Percentiles rank a stretch among this genome's conserved stretches.
phyloP scores from a whole-genome alignment of 92 coral and sea anemone genomes.

The Porites divaricata region DNA sequence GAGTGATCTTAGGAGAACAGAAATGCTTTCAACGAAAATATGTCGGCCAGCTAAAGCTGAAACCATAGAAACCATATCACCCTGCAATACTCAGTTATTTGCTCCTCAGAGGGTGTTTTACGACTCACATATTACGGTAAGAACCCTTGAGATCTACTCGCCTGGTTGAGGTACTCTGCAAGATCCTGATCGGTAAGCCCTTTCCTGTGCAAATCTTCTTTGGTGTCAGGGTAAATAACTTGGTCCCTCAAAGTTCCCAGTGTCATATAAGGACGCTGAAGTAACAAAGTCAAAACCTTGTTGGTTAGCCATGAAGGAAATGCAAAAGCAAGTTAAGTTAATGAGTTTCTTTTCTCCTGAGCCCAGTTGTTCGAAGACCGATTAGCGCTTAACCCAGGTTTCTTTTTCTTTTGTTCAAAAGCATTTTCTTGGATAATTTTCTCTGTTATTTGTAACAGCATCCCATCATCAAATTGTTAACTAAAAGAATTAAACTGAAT shows the following conservation, averaged over 20 bases:
- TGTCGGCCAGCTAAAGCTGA: not conserved
- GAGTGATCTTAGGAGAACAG: not conserved
- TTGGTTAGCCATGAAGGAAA: too few relatives aligned
- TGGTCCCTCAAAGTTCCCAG: conserved; percentile 96
- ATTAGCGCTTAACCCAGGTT: too few relatives aligned
- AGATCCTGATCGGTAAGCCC: conserved; percentile 78
- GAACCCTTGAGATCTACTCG: conserved; percentile 1
- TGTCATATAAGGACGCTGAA: conserved; percentile 97
- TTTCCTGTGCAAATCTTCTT: conserved; percentile 79
- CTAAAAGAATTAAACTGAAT: too few relatives aligned
- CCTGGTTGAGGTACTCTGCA: conserved; percentile 90
- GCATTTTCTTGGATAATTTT: too few relatives aligned
- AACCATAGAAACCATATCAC: not conserved
- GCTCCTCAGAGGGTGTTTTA: too few relatives aligned
- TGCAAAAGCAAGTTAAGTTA: too few relatives aligned
- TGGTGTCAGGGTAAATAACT: conserved; percentile 94
- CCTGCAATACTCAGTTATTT: not conserved
- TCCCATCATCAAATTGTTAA: too few relatives aligned
- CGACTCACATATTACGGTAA: too few relatives aligned
- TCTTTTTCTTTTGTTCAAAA: too few relatives aligned
- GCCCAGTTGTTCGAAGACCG: too few relatives aligned
- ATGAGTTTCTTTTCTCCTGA: too few relatives aligned
- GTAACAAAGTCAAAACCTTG: not conserved
- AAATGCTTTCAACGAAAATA: not conserved
- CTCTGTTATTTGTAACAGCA: too few relatives aligned